Evolutionary conservation across 2,797 vertebrate genomes (phyloP), one percentile per base, ranked within the genome.

Genomic region (Sebastes trivittatus): DNA sequence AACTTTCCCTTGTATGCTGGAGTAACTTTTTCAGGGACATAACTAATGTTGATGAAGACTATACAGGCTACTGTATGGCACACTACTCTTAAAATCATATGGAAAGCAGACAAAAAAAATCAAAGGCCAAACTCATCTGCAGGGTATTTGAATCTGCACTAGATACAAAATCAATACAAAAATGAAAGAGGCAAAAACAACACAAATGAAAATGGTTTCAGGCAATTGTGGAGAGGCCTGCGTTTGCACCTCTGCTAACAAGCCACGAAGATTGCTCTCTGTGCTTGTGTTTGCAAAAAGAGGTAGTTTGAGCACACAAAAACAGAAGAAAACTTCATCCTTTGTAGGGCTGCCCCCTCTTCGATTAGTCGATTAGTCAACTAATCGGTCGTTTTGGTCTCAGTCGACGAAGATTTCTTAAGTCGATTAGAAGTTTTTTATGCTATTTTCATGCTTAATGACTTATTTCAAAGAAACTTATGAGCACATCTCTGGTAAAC

Each of bases 1-100:
- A 91, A 91, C 81, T 84, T 93, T 81, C 66, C 68, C 54, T 66
- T 75, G 23, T 59, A 32, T 25, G 59, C 22, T 27, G 32, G n/a
- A 38, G 36, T 55, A 74, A 81, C 61, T 87, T 88, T 76, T 70
- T 70, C 29, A 55, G 14, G 18, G 18, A 54, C 16, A 54, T 27
- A 66, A 60, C 29, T 67, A 65, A 77, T 65, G 55, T 14, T 67
- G 38, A 80, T 59, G 27, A 59, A 32, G 34, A 67, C 59, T 27
- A 3, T 5, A 20, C 25, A 14, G 30, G 36, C 22, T 59, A 38
- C 49, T 38, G 23, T 42, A 42, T 42, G 38, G 14, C n/a, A 20
- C 8, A 10, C 7, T 32, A 36, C 62, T 46, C 38, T 16, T 27
- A 67, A 68, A 79, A 59, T 54, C 13, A 72, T 49, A 14, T 66